Conservation (phyloP, 1,140 invertebrate species). For the Pollicipes pollicipes region DNA sequence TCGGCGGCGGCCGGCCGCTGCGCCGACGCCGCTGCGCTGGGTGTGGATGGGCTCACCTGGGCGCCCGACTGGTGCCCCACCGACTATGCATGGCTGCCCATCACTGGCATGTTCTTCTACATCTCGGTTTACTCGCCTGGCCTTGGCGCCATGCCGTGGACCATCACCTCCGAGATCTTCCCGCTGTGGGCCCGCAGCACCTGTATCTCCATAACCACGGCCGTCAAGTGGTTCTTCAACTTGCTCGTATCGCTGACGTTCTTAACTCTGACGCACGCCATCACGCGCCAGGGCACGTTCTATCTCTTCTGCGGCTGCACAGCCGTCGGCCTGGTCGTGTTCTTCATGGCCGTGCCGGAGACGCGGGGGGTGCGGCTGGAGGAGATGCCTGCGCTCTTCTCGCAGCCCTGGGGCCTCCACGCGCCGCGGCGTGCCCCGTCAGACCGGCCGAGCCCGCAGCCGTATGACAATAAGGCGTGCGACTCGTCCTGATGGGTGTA, state of each 20-base stretch:
- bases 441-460: not conserved
- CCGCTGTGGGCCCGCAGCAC: conserved; percentile 40
- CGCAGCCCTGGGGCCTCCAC: conserved; percentile 4
- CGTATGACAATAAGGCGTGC: not conserved
- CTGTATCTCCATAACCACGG: conserved; percentile 37
- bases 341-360: conserved; percentile 35
- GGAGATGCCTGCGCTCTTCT: conserved; percentile 33
- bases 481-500: not conserved
- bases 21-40: conserved; percentile 15
- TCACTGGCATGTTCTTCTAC: conserved; percentile 34
- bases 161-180: conserved; percentile 45
- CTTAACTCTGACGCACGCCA: conserved; percentile 25
- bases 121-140: conserved; percentile 21
- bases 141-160: conserved; percentile 47
- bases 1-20: conserved; percentile 9
- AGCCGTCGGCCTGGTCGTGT: conserved; percentile 29
- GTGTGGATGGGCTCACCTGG: conserved; percentile 18
- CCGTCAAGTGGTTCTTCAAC: conserved; percentile 41
- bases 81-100: conserved; percentile 31
- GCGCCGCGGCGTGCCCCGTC: too few relatives aligned
- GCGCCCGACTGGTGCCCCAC: conserved; percentile 32
- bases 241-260: conserved; percentile 41
- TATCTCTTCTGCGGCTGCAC: conserved; percentile 35
- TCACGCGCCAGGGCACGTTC: conserved; percentile 30
- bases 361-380: conserved; percentile 36